Base-by-base conservation (phyloP, 2,888 invertebrate species). In the Drosophila kambysellisi region DNA sequence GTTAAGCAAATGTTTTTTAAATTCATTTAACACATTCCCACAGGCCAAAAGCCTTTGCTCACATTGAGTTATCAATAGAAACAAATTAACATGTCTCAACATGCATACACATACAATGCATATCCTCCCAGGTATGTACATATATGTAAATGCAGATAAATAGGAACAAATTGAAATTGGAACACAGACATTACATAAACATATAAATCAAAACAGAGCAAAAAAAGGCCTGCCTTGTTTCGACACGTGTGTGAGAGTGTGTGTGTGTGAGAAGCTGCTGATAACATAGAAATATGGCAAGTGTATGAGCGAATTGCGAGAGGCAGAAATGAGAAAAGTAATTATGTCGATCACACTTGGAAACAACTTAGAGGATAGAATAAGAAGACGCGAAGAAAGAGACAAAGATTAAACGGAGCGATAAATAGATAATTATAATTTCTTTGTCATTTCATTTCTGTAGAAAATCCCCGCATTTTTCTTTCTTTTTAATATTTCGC, bases 101-200 rank as follows among this genome's bases (percentile, higher is more conserved):
- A 46, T 25, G 46, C 25, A 17, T 11, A 59, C 17, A 46, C 5
- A 11, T 43, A 25, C 25, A 25, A 3, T 29, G 7, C 32, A 15
- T 37, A 35, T 25, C 3, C 20, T 11, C 20, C 20, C 4, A 41
- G 53, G 33, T 33, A 59, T 57, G 62, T 35, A 52, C 30, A 30
- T 15, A n/a, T 30, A 30, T 62, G 46, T 37, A 54, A 20, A 30
- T 64, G 41, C 33, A 50, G 29, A 41, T 12, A 33, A 46, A 64
- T 56, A 43, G 79, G 60, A 77, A 70, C 66, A 30, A 63, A 70
- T 74, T 41, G 41, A 65, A 76, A 76, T 59, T 54, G n/a, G 51
- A 74, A 41, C 79, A 46, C 52, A 32, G 15, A 46, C 46, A 25
- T 25, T 46, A 46, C 35, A 43, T 32, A 29, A 25, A 41, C 33